Evolutionary conservation across 2,888 invertebrate genomes (phyloP).

Genomic region (Zaprionus obscuricornis): DNA sequence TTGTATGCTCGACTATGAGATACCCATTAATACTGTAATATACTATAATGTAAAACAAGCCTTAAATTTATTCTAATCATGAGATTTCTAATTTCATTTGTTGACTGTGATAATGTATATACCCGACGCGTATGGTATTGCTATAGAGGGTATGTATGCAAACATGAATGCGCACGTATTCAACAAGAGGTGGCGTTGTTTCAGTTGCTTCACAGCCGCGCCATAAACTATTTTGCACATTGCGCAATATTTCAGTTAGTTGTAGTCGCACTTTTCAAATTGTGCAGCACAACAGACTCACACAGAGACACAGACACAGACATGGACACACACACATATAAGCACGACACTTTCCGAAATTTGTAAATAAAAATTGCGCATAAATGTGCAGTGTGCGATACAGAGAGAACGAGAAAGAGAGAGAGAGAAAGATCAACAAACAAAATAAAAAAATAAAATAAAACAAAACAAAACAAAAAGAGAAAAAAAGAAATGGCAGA

Average conservation of each 20-base stretch:
- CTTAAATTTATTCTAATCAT: too few species aligned
- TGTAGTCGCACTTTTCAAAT: constrained; percentile 72
- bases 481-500: constrained; percentile 7
- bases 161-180: constrained; percentile 45
- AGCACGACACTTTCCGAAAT: constrained; percentile 42
- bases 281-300: constrained; percentile 52
- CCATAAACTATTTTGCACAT: constrained; percentile 74
- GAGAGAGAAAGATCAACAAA: constrained; percentile 19
- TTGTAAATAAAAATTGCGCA: constrained; percentile 66
- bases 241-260: constrained; percentile 73
- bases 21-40: too few species aligned
- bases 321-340: constrained; percentile 7
- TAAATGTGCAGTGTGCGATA: constrained; percentile 49
- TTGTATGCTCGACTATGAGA: not conserved
- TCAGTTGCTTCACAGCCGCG: constrained; percentile 48
- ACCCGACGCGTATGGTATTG: too few species aligned
- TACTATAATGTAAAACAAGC: too few species aligned
- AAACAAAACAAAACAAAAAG: constrained; percentile 10
- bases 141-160: constrained; percentile 24
- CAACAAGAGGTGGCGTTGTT: constrained; percentile 40
- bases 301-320: constrained; percentile 25
- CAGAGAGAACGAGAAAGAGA: not conserved
- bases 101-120: too few species aligned
- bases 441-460: not conserved
- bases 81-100: too few species aligned